Evolutionary conservation across 2,888 invertebrate genomes (phyloP), one percentile per base, ranked within the genome.

Genomic region (Leucophenga maculata): DNA sequence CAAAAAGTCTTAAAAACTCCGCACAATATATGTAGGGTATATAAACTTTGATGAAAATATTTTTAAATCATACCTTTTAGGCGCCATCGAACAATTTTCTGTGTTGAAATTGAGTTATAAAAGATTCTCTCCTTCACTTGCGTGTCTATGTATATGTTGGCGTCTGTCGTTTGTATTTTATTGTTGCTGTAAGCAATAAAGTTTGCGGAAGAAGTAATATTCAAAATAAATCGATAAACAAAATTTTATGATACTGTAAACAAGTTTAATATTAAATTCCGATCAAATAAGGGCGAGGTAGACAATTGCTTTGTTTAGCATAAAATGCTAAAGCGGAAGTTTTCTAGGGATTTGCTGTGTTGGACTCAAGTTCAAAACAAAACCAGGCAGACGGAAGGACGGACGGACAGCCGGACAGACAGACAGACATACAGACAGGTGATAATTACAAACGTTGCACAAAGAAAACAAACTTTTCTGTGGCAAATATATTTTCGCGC

Each of bases 211-310:
- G 66, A 72, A 69, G 69, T 54, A 74, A 55, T 65, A 66, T 69
- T 18, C 55, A 20, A 70, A 69, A 67, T 70, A 74, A 78, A 82
- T 84, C 81, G 82, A 82, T 84, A 78, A 65, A 73, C 73, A 71
- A 72, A 83, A 81, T 83, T 82, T 84, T 76, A 82, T 78, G 82
- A 82, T 79, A 73, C 76, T 77, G 83, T 81, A 80, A 82, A 82
- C 84, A 84, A 77, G 82, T 77, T 78, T 78, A 77, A 82, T 75
- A 76, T 77, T 74, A 83, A 75, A 39, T 52, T 65, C 14, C n/a
- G 26, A 39, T 9, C 39, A 39, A 6, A 6, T 39, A 39, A 11
- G 2, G n/a, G 39, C 39, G 39, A n/a, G 39, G 11, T 6, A 39
- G 39, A 39, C 39, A 39, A 39, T 11, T 39, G 8, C 39, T 8